Base-by-base conservation (phyloP, 2,888 invertebrate species). In the Microplitis manilae region DNA sequence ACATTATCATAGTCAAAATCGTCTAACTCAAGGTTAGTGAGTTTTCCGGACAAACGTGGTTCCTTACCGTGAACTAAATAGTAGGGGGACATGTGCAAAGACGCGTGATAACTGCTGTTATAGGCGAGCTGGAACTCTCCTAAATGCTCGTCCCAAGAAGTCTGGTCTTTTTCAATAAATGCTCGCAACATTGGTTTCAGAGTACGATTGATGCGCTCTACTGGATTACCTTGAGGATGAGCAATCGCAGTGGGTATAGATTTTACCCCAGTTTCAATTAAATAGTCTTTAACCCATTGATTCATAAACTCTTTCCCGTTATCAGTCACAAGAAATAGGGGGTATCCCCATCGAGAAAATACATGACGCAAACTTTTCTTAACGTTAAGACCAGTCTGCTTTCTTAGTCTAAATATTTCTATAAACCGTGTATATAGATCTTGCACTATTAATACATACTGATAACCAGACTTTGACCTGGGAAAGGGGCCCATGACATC, bases 221-320 rank as follows among this genome's bases (percentile, higher is more conserved):
- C 79, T 1, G 79, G 80, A 50, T 80, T 79, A 7, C 68, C 68
- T 40, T 80, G 79, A 17, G 79, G 79, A 39, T 81, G 78, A 64
- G 20, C 65, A n/a, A 20, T 20, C 20, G 20, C 20, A 20, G 20
- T 20, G 20, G 20, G 20, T 20, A 20, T 20, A 20, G 20, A 20
- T 20, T 20, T 20, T 20, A 20, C 20, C 20, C 20, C 20, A 20
- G 20, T 20, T 1, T 20, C 20, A 20, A 20, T 20, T 20, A 20
- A 2, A 13, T 59, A 59, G 2, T 4, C 8, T 9, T 59, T 59
- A 9, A 13, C 4, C 59, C 4, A 8, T 59, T 59, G 8, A 13
- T 2, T 59, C 13, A 59, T 13, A 59, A 59, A 59, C 0, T 59
- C 13, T 9, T 8, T 59, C 13, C 59, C 4, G 13, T 59, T 59